These are phyloP conservation scores for Rhynchotus rufescens DNA, from an alignment of 2,797 vertebrate species.

Conservation along the genomic window DNA sequence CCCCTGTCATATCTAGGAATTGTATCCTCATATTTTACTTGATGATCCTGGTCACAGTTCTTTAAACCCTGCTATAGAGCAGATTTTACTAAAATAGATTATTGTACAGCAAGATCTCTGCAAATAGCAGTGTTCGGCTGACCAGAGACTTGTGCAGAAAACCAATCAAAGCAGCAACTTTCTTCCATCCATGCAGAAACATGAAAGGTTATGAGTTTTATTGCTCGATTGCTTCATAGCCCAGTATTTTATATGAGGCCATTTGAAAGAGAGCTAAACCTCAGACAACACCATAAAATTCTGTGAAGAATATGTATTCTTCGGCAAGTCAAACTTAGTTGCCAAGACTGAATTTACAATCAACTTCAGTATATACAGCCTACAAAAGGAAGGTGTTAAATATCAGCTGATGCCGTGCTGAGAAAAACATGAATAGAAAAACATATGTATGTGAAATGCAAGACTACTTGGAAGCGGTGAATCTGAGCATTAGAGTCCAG, in stretches of 20 bases:
- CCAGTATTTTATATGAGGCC: background rate
- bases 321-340: background rate
- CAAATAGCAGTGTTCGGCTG: background rate
- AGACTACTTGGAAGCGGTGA: conserved; percentile 18
- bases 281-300: background rate
- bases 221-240: background rate
- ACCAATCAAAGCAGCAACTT: conserved; percentile 26
- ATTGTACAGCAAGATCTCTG: background rate
- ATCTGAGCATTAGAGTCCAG: background rate
- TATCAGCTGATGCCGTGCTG: background rate
- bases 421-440: conserved; percentile 16
- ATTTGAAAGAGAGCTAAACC: conserved; percentile 5
- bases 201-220: background rate
- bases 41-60: background rate
- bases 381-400: background rate
- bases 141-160: background rate
- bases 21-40: background rate
- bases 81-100: background rate
- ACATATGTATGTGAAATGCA: background rate
- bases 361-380: background rate
- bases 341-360: conserved; percentile 3
- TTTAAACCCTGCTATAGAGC: background rate
- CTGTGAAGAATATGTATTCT: background rate
- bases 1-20: background rate
- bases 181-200: background rate